A percentile compares a stretch with the other conserved stretches of the same genome.
Evolutionary conservation across 2,113 vertebrate species (phyloP).

Genomic region (Hoplias malabaricus): DNA sequence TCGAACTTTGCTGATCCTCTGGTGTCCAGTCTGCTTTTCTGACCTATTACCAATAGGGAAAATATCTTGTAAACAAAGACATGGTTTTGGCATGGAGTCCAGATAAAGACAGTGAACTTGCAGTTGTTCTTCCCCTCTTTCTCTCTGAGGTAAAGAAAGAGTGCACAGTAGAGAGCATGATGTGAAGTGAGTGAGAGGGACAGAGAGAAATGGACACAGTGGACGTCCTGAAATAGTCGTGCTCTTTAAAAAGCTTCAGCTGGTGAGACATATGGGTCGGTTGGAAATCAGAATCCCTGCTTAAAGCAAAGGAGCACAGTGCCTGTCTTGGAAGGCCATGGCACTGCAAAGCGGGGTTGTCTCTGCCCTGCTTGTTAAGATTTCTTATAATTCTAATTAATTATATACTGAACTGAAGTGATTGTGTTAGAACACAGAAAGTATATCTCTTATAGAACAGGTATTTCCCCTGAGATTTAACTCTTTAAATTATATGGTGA

Average conservation of each 20-base stretch:
- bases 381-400: not conserved
- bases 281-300: conserved; percentile 34
- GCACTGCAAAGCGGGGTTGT: not conserved
- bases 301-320: not conserved
- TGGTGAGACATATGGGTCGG: conserved; percentile 36
- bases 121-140: conserved; percentile 31
- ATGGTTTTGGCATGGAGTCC: not conserved
- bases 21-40: not conserved
- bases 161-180: not conserved
- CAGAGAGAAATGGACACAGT: conserved; percentile 17
- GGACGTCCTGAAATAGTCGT: conserved; percentile 52
- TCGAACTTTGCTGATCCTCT: not conserved
- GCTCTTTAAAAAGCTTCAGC: conserved; percentile 50
- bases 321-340: not conserved
- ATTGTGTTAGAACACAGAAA: not conserved
- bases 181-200: conserved; percentile 4
- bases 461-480: too few species aligned
- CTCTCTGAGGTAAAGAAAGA: conserved; percentile 9
- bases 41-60: not conserved
- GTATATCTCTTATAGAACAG: too few species aligned
- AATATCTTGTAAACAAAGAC: conserved; percentile 31
- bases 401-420: not conserved
- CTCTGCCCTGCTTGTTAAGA: not conserved
- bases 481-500: too few species aligned
- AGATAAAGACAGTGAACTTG: not conserved